Evolutionary conservation across 2,113 vertebrate species (phyloP), one percentile per base, ranked within the genome.

Genomic region (Coryphaenoides rupestris): DNA sequence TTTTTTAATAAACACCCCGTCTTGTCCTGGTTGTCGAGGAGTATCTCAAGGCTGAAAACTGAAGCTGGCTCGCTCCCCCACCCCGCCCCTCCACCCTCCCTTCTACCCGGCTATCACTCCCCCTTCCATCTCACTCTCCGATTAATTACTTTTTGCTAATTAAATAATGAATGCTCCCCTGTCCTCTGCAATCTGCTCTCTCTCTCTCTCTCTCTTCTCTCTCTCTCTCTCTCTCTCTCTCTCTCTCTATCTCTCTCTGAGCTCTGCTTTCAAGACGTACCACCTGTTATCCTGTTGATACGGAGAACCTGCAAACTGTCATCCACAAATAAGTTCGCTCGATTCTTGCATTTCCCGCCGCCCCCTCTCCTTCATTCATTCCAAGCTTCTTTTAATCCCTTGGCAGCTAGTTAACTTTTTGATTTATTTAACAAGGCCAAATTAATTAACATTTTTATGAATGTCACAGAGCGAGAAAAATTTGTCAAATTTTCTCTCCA

Each of bases 281-380:
- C 33, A 40, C 33, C 33, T 40, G 33, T 40, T 12, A 40, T 40
- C 53, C 53, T 19, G 4, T 21, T 21, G 19, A 9, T 55, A 12
- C 13, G 19, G 17, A 19, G 17, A 19, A 55, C 53, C 19, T 19
- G 53, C 53, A 19, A 9, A 12, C 46, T 60, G 52, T 65, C 72
- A n/a, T 65, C 21, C 60, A 26, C 67, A 68, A 78, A 65, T 74
- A 52, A 24, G 19, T 81, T 47, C 65, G 40, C 70, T 1, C 0
- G 67, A 58, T 65, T 59, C 69, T 69, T 63, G 23, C 58, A 72
- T 65, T 58, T 65, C 56, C 13, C 72, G 75, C 70, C 65, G 73
- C 64, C 71, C 33, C 3, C 66, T 57, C 67, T 73, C 19, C 21
- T 14, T n/a, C n/a, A n/a, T 10, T 40, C 4, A 40, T 40, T 40